A percentile compares a stretch with the other conserved stretches of the same genome.
These are phyloP conservation scores for Neomicropteryx cornuta DNA, from an alignment of 1,140 invertebrate species.

Conservation along the genomic window DNA sequence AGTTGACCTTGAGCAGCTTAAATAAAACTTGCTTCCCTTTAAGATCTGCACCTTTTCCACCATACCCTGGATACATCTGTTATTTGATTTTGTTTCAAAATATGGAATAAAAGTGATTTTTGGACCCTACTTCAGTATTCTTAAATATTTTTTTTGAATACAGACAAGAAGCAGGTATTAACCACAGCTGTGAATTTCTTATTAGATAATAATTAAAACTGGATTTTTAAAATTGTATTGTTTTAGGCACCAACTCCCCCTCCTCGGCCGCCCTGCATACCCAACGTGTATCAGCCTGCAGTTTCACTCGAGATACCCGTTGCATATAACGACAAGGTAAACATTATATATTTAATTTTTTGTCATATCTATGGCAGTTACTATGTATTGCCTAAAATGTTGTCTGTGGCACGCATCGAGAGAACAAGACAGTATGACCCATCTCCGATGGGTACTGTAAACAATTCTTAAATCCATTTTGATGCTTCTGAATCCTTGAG, in stretches of 20 bases:
- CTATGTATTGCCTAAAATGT: too few species aligned
- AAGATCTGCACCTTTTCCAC: too few species aligned
- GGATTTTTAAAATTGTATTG: too few species aligned
- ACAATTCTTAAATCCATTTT: too few species aligned
- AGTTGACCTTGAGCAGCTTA: too few species aligned
- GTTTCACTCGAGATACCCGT: conserved; percentile 61
- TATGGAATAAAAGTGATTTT: not conserved
- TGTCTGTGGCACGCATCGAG: too few species aligned
- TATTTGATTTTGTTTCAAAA: conserved; percentile 1
- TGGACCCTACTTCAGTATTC: not conserved
- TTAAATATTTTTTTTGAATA: conserved; percentile 6
- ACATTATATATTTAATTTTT: conserved; percentile 1
- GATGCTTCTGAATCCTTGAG: too few species aligned
- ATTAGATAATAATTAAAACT: too few species aligned
- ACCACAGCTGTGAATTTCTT: not conserved
- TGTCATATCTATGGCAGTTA: too few species aligned
- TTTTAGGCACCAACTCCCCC: conserved; percentile 43
- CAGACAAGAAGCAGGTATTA: conserved; percentile 1
- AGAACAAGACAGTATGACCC: too few species aligned
- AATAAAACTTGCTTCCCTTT: too few species aligned
- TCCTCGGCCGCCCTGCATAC: conserved; percentile 34
- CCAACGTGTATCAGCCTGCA: conserved; percentile 24
- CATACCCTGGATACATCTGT: conserved; percentile 13
- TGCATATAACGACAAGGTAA: conserved; percentile 76
- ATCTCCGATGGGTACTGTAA: too few species aligned